phyloP scores from a whole-genome alignment of 2,888 invertebrate genomes.

The Epinotia demarniana region DNA sequence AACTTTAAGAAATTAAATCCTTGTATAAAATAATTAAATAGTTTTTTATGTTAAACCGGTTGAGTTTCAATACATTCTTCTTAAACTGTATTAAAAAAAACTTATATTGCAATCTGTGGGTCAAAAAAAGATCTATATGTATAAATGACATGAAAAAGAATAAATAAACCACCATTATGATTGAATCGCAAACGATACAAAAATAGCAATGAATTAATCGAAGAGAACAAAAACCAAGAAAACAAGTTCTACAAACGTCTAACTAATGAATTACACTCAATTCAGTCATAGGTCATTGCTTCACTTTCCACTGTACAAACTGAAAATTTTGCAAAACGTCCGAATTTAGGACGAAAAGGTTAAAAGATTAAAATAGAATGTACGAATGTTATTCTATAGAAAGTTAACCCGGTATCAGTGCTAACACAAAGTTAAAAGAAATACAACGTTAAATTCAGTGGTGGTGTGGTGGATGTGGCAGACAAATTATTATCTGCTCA shows the following conservation, averaged over 20 bases:
- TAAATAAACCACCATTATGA: not conserved
- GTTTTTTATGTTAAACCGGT: too few relatives aligned
- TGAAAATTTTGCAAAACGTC: not conserved
- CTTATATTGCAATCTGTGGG: not conserved
- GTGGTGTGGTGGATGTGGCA: too few relatives aligned
- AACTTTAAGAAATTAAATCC: too few relatives aligned
- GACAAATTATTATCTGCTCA: slow-evolving; percentile 20
- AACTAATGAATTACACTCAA: slow-evolving; percentile 3
- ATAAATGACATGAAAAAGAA: too few relatives aligned
- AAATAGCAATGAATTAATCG: not conserved
- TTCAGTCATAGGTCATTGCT: not conserved
- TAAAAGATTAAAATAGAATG: not conserved
- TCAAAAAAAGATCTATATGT: not conserved
- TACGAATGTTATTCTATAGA: not conserved
- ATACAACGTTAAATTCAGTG: slow-evolving; percentile 13
- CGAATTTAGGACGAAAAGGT: not conserved
- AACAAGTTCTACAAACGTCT: not conserved
- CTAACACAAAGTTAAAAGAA: not conserved
- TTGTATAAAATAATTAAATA: too few relatives aligned
- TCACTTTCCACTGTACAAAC: not conserved
- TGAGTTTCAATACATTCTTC: too few relatives aligned
- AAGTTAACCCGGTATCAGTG: not conserved
- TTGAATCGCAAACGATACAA: not conserved
- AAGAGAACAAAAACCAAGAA: not conserved
- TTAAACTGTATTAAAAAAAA: not conserved